These are phyloP conservation scores for Gobiocypris rarus DNA, from an alignment of 2,113 vertebrate genomes.

Conservation along the genomic window DNA sequence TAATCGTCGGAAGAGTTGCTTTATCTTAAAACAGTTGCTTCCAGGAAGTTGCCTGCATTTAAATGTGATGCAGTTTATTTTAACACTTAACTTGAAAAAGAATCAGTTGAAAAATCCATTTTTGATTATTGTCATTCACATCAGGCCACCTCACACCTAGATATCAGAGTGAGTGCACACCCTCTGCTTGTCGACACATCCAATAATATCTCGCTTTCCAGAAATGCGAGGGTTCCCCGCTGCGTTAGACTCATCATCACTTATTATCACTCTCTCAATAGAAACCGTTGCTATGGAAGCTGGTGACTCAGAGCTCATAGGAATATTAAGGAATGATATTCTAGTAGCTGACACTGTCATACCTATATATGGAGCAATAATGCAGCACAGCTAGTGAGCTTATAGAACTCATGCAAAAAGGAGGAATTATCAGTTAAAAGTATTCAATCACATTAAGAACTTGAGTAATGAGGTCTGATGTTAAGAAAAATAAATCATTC, in stretches of 20 bases:
- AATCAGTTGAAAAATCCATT: neutral
- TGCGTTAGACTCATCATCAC: slow-evolving; percentile 57
- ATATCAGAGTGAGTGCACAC: slow-evolving; percentile 28
- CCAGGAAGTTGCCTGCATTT: neutral
- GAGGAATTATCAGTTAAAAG: neutral
- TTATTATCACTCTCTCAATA: slow-evolving; percentile 58
- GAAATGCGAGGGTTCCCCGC: slow-evolving; percentile 48
- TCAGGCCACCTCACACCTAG: slow-evolving; percentile 14
- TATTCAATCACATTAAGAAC: neutral
- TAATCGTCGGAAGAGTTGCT: neutral
- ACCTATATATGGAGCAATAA: slow-evolving; percentile 1
- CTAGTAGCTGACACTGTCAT: slow-evolving; percentile 21
- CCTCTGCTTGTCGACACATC: slow-evolving; percentile 11
- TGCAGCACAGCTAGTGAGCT: neutral
- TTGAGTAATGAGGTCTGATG: neutral
- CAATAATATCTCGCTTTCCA: slow-evolving; percentile 47
- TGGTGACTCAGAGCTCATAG: slow-evolving; percentile 27
- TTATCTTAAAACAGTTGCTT: neutral
- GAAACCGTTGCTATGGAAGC: slow-evolving; percentile 62
- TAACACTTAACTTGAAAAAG: neutral
- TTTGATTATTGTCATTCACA: slow-evolving; percentile 19
- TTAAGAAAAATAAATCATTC: neutral
- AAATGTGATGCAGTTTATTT: neutral
- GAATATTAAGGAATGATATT: slow-evolving; percentile 43
- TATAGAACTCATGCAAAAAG: neutral